A percentile compares a stretch with the other conserved stretches of the same genome.
These are phyloP conservation scores for Grammomys surdaster DNA, from an alignment of 2,113 vertebrate genomes.

Conservation along the genomic window DNA sequence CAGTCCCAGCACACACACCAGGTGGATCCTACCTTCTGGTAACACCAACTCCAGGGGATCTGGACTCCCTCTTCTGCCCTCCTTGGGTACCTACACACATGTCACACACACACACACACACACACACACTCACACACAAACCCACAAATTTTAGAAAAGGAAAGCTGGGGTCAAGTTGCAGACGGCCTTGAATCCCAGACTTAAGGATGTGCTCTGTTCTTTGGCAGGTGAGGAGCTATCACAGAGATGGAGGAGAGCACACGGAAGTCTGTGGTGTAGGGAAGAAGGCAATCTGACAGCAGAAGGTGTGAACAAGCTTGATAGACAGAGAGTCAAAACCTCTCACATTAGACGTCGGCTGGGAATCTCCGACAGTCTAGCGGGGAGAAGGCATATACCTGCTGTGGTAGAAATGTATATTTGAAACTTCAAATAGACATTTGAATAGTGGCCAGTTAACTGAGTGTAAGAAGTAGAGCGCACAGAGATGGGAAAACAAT, in stretches of 20 bases:
- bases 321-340: no score
- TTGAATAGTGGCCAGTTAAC: background rate
- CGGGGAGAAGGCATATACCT: no score
- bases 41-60: background rate
- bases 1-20: background rate
- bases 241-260: background rate
- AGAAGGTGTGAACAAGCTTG: no score
- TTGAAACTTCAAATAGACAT: background rate
- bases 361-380: background rate
- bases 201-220: background rate
- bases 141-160: background rate
- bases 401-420: no score
- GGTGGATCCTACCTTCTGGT: background rate
- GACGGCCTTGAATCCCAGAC: background rate
- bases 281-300: background rate
- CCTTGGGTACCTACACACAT: background rate
- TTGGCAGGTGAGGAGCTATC: background rate
- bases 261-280: background rate
- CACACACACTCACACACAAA: background rate
- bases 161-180: background rate
- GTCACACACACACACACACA: background rate
- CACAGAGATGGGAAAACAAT: background rate
- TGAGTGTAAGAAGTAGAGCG: background rate
- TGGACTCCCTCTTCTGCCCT: background rate
- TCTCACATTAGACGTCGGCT: fast-evolving